phyloP scores from a whole-genome alignment of 2,797 vertebrate genomes.

The Eleutherodactylus coqui region DNA sequence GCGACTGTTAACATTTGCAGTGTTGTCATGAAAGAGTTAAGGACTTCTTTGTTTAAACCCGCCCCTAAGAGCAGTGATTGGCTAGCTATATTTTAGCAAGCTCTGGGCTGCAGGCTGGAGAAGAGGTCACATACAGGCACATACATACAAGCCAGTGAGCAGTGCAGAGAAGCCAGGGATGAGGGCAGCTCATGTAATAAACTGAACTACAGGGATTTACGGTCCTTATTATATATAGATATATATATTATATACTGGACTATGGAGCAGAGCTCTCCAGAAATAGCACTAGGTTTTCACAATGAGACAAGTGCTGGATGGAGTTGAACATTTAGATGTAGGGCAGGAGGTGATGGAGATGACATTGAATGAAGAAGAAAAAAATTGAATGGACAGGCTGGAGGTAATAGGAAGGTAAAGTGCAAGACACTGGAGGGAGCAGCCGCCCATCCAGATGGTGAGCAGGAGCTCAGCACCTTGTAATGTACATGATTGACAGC shows the following conservation, averaged over 20 bases:
- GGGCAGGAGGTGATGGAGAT: constrained; percentile 16
- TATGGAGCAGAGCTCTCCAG: neutral
- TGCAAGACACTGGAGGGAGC: neutral
- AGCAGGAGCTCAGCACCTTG: neutral
- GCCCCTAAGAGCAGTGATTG: constrained; percentile 12
- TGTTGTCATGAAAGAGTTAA: constrained; percentile 1
- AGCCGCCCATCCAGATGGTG: constrained; percentile 21
- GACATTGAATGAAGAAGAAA: neutral
- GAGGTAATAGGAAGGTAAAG: constrained; percentile 20
- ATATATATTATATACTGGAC: neutral
- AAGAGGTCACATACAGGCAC: neutral
- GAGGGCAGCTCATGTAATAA: neutral
- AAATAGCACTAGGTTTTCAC: neutral
- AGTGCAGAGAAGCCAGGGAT: neutral
- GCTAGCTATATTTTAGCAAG: neutral
- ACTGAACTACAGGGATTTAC: neutral
- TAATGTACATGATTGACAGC: neutral
- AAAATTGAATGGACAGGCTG: neutral
- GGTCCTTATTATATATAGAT: neutral
- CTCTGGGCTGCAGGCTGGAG: neutral
- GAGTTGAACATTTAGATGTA: neutral
- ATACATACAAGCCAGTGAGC: neutral
- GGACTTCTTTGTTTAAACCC: neutral
- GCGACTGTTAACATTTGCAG: no score
- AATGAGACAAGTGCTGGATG: neutral